A percentile compares a stretch with the other conserved stretches of the same genome.
phyloP scores from a whole-genome alignment of 2,113 vertebrate genomes.

The Phodopus roborovskii region DNA sequence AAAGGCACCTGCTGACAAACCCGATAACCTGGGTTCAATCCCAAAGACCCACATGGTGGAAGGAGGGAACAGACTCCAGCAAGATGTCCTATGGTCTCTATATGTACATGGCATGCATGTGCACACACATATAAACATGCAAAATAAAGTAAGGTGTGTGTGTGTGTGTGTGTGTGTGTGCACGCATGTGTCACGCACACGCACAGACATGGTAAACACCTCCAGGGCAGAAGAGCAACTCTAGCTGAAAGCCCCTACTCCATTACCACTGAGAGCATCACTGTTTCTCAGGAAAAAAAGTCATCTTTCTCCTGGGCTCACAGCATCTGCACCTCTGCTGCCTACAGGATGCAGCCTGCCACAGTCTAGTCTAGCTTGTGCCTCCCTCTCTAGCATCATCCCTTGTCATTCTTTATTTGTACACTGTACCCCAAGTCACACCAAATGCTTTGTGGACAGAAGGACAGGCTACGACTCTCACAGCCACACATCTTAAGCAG shows the following conservation, averaged over 20 bases:
- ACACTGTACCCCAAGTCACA: conserved; percentile 31
- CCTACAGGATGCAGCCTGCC: neutral
- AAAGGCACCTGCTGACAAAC: neutral
- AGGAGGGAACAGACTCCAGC: neutral
- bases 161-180: neutral
- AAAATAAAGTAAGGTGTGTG: neutral
- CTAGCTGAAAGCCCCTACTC: neutral
- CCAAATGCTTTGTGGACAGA: conserved; percentile 22
- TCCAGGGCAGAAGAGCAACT: neutral
- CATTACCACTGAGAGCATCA: neutral
- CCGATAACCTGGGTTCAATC: neutral
- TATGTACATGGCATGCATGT: neutral
- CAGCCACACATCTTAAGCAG: neutral
- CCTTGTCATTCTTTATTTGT: conserved; percentile 1
- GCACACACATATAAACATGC: neutral
- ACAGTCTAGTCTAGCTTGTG: neutral
- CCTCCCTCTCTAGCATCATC: neutral
- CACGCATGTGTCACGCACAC: no score
- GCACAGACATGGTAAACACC: neutral
- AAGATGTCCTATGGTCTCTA: neutral
- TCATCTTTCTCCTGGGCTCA: neutral
- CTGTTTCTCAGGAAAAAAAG: neutral
- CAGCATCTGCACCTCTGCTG: neutral
- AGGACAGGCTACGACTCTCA: conserved; percentile 23
- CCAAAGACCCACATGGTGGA: neutral